Conservation (phyloP, 2,888 invertebrate genomes). For the Drymonia ruficornis region DNA sequence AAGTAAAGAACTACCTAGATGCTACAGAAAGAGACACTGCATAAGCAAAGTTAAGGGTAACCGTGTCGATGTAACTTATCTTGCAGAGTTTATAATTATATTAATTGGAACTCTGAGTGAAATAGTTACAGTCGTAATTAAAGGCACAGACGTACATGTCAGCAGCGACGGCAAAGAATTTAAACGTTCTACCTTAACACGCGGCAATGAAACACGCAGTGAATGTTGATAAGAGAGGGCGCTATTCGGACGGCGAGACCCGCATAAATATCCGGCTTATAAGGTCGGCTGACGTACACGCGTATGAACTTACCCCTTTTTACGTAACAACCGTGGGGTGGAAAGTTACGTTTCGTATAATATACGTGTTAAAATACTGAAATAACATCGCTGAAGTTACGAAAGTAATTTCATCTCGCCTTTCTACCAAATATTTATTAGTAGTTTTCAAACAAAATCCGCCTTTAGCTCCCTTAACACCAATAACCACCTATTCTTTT, state of each 20-base stretch:
- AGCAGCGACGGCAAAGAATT: neutral
- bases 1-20: conserved; percentile 1
- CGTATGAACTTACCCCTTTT: conserved; percentile 22
- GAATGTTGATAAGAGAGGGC: conserved; percentile 34
- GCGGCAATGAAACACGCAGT: conserved; percentile 38
- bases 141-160: neutral
- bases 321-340: conserved; percentile 12
- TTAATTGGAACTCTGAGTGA: neutral
- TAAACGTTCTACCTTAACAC: conserved; percentile 3
- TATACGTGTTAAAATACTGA: neutral
- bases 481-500: conserved; percentile 37
- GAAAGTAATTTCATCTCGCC: conserved; percentile 1
- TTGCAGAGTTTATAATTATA: too few relatives aligned
- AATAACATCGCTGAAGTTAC: neutral
- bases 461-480: conserved; percentile 33
- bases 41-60: too few relatives aligned
- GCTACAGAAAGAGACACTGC: neutral
- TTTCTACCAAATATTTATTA: conserved; percentile 4
- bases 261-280: conserved; percentile 44
- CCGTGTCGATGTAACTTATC: too few relatives aligned
- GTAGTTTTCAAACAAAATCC: conserved; percentile 23
- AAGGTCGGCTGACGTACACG: conserved; percentile 22
- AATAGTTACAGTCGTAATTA: neutral
- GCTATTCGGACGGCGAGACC: conserved; percentile 45
- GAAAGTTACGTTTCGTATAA: neutral